phyloP scores from a whole-genome alignment of 2,113 vertebrate species.

The Ageneiosus marmoratus region DNA sequence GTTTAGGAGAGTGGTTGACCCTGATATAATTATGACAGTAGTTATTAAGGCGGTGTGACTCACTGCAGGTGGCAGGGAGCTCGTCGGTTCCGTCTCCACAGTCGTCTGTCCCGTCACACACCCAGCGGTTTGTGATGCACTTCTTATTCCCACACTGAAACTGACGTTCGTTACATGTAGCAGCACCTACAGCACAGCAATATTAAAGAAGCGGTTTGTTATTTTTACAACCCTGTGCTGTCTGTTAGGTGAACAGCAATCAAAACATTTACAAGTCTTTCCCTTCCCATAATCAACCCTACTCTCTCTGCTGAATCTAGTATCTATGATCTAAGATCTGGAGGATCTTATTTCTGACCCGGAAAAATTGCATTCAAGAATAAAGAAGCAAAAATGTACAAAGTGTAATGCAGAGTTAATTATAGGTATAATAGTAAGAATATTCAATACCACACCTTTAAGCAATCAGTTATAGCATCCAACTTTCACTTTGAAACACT shows the following conservation, averaged over 20 bases:
- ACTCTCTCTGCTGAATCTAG: not conserved
- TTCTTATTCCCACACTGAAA: conserved; percentile 75
- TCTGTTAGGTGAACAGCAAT: not conserved
- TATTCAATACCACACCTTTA: not conserved
- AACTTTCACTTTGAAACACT: not conserved
- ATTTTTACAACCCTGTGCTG: not conserved
- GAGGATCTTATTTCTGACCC: not conserved
- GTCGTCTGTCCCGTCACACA: conserved; percentile 80
- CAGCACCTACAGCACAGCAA: conserved; percentile 55
- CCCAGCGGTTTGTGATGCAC: conserved; percentile 79
- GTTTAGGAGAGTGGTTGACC: not conserved
- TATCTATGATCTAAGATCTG: not conserved
- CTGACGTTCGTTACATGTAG: conserved; percentile 66
- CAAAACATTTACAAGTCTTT: not conserved
- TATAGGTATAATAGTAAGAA: not conserved
- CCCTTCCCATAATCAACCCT: not conserved
- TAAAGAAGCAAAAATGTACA: not conserved
- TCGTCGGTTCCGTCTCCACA: conserved; percentile 82
- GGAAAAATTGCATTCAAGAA: not conserved
- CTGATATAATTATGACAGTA: not conserved
- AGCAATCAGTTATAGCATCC: not conserved
- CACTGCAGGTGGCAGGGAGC: conserved; percentile 71
- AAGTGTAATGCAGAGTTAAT: not conserved
- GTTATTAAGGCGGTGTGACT: conserved; percentile 49
- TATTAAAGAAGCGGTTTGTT: not conserved